Evolutionary conservation across 2,797 vertebrate species (phyloP), one percentile per base, ranked within the genome.

Genomic region (Eulemur albifrons): DNA sequence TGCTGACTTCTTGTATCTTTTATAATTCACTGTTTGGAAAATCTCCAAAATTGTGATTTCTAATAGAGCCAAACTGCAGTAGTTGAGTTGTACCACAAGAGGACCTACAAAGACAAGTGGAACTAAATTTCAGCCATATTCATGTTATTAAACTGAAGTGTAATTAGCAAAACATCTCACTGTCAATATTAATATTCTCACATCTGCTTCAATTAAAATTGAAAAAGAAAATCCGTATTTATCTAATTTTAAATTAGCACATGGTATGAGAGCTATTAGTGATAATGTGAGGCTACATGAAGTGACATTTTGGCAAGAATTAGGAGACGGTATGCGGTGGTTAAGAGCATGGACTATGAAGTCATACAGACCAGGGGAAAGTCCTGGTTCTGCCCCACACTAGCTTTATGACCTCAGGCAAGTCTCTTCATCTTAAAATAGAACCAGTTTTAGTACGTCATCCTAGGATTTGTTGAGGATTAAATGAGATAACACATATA

Each of bases 81-180:
- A 94, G 88, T 97, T 72, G 72, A 57, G 38, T 88, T 10, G 93
- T 92, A 85, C 98, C 98, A 98, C 98, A 75, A 94, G 98, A 98
- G 98, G 98, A 89, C 98, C 12, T 98, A 82, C 97, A 97, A 98
- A 97, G 97, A 97, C 95, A 98, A 94, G 89, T 92, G 95, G 94
- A 97, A 25, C 81, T 96, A 81, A 90, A 92, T 73, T 87, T 92
- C 65, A 87, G 65, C 82, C 82, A 57, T 70, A 54, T 69, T 88
- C 82, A 73, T 81, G 35, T 90, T 92, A 83, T 84, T 96, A 94
- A 94, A 91, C 52, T 70, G 86, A 94, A 96, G 43, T 72, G 11
- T 91, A 94, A 92, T 13, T 40, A 65, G 59, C 25, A 88, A 94
- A 94, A 75, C 57, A 82, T 91, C 48, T 93, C 65, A 72, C 23